A percentile compares a stretch with the other conserved stretches of the same genome.
phyloP scores from a whole-genome alignment of 1,140 invertebrate genomes.

The Andrena cerasifolii region DNA sequence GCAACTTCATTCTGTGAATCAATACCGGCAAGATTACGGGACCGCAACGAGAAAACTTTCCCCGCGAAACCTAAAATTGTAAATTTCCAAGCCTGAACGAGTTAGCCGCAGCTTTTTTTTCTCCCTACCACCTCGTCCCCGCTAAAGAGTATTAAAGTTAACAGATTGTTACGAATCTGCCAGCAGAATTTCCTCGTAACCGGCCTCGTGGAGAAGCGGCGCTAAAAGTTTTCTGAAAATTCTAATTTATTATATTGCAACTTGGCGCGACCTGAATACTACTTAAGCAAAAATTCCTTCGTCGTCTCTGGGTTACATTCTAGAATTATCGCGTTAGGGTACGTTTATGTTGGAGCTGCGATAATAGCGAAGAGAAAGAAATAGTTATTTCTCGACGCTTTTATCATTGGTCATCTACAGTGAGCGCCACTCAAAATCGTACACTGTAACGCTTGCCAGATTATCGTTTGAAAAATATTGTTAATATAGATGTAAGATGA shows the following conservation, averaged over 20 bases:
- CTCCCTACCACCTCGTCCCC: background rate
- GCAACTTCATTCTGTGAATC: conserved; percentile 29
- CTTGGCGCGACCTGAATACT: background rate
- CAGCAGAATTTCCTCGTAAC: background rate
- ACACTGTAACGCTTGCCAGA: too few relatives aligned
- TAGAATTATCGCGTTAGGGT: background rate
- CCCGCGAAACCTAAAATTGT: conserved; percentile 43
- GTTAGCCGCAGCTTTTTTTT: conserved; percentile 24
- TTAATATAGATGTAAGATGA: too few relatives aligned
- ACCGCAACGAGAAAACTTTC: conserved; percentile 50
- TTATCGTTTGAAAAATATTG: too few relatives aligned
- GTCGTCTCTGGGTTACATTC: background rate
- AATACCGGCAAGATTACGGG: conserved; percentile 39
- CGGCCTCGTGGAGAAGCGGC: background rate
- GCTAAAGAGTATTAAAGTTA: conserved; percentile 49
- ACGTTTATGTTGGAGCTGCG: too few relatives aligned
- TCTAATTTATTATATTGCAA: conserved; percentile 32
- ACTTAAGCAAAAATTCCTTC: background rate
- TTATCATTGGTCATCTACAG: too few relatives aligned
- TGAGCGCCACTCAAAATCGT: too few relatives aligned
- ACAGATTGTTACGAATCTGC: conserved; percentile 46
- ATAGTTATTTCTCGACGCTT: too few relatives aligned
- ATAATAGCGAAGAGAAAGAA: too few relatives aligned
- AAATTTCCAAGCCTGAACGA: conserved; percentile 49
- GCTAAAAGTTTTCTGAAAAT: conserved; percentile 32